A percentile compares a stretch with the other conserved stretches of the same genome.
Evolutionary conservation across 2,113 vertebrate genomes (phyloP).

Genomic region (Rafetus swinhoei): DNA sequence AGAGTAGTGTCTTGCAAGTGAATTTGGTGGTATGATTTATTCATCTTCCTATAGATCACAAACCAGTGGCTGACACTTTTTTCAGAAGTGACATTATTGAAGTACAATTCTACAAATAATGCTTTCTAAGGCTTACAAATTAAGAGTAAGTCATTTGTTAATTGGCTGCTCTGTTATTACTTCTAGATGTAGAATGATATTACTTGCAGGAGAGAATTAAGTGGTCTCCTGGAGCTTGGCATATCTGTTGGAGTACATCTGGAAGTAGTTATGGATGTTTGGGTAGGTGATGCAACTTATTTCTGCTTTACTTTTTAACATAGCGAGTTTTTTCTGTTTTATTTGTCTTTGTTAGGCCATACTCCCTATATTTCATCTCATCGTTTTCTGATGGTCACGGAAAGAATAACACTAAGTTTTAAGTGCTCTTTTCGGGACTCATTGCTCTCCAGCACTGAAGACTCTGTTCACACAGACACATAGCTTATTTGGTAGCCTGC

Average conservation of each 20-base stretch:
- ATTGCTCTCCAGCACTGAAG: neutral
- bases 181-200: constrained; percentile 61
- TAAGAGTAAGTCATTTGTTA: constrained; percentile 70
- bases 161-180: constrained; percentile 69
- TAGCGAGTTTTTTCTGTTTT: neutral
- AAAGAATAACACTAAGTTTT: constrained; percentile 15
- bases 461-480: neutral
- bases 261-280: constrained; percentile 38
- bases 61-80: constrained; percentile 25
- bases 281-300: constrained; percentile 40
- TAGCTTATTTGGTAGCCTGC: neutral
- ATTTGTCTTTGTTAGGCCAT: neutral
- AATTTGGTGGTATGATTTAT: neutral
- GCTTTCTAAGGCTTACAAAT: constrained; percentile 57
- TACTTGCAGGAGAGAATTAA: constrained; percentile 46
- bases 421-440: neutral
- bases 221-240: constrained; percentile 34
- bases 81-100: constrained; percentile 44
- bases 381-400: neutral
- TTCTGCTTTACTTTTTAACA: constrained; percentile 37
- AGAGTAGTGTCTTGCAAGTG: neutral
- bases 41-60: constrained; percentile 26
- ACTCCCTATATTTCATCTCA: neutral
- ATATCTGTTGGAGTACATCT: constrained; percentile 28
- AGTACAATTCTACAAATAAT: constrained; percentile 65